Evolutionary conservation across 2,888 invertebrate genomes (phyloP), one percentile per base, ranked within the genome.

Genomic region (Eutolmus rufibarbis): DNA sequence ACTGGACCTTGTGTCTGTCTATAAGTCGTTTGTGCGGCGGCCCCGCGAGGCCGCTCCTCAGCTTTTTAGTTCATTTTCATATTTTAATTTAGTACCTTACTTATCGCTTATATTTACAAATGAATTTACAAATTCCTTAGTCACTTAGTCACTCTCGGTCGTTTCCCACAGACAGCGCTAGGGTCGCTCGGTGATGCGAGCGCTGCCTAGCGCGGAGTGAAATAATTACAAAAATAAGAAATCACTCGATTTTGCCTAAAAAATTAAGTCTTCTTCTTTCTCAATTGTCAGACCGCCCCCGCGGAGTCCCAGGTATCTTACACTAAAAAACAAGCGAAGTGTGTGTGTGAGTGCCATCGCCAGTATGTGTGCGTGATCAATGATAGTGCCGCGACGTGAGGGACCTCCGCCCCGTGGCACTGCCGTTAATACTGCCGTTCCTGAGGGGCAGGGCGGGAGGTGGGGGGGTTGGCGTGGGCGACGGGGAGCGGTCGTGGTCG

Each of bases 361-460:
- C 19, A 4, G 9, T 46, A 23, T 31, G 23, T 85, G 16, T 31
- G 23, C 31, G 74, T 16, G 51, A 88, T 89, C 88, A 89, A 89
- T 89, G 89, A 81, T 89, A 89, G 85, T 88, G 88, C 74, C 89
- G 89, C 90, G 90, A 88, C 66, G 90, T 91, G 86, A 91, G 90
- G 31, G 92, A 91, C 51, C 92, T 90, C 16, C 92, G 90, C 3
- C 91, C 91, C 14, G 91, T 91, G 87, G 92, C 92, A 89, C 90
- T 81, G 89, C 87, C 9, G 46, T 89, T 89, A 51, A 90, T 90
- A 82, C 9, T 90, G 0, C 92, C 92, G 79, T 92, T 92, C 74
- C 92, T 91, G 88, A 92, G 88, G 12, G 92, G 92, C 89, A 92
- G 81, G 31, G 92, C 92, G 19, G 92, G 92, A 19, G 92, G 91